Evolutionary conservation across 1,140 invertebrate species (phyloP), one percentile per base, ranked within the genome.

Genomic region (Tetraneura akinire): DNA sequence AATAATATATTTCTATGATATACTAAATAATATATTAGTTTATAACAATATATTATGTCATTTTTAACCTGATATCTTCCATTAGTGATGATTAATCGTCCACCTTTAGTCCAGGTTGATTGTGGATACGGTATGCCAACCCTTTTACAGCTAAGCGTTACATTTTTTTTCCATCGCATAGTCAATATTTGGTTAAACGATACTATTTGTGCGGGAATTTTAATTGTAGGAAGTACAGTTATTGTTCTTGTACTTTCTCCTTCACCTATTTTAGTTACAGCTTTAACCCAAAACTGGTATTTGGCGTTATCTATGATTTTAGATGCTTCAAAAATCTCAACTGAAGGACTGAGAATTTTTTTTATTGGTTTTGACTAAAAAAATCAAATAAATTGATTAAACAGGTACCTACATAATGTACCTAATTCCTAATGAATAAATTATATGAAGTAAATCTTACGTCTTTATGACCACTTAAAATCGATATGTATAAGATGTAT

Each of bases 111-210:
- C 83, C 83, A 83, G 18, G 76, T 66, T 42, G 81, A 53, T 73
- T 81, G 73, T 66, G 83, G 82, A 10, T 90, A 86, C 0, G 93
- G 93, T 1, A 92, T 88, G 3, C 94, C 94, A 1, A 95, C 94
- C 84, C 91, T 91, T 82, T 91, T 91, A 84, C 94, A 96, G 0
- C 91, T 90, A 23, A 96, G 84, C 18, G 89, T 90, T 26, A 95
- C 88, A 82, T 94, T 91, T 84, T 92, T 91, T 83, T 95, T 95
- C 92, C 93, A 94, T 8, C 93, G 92, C 8, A 92, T 93, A 13
- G 93, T 88, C 60, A 94, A 89, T 66, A 89, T 88, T 60, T 90
- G 88, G 53, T 92, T 92, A 83, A 95, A 95, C 1, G 93, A 94
- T 8, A 93, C 92, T 82, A 94, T 93, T 82, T 91, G 87, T 1